Evolutionary conservation across 2,797 vertebrate genomes (phyloP), one percentile per base, ranked within the genome.

Genomic region (Chelmon rostratus): DNA sequence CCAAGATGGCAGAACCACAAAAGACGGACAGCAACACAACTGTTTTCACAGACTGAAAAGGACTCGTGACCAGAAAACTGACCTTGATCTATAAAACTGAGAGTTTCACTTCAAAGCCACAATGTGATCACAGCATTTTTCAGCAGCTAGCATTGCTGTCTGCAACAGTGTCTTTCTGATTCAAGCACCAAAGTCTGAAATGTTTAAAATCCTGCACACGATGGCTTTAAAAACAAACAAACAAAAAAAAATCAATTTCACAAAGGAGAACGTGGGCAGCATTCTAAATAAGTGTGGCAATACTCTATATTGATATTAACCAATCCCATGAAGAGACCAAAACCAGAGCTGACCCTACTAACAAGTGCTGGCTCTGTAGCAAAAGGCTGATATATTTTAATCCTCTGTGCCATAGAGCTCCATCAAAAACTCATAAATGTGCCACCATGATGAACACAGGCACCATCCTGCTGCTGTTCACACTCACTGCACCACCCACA

Each of bases 401-500:
- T 61, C 54, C 25, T 64, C 50, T 28, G 46, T 19, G 25, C 25
- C 12, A 49, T 2, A 42, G 28, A 76, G 6, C 38, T 37, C 23
- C 16, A 58, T 40, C 8, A 15, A n/a, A 73, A 12, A 38, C 38
- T n/a, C 33, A 80, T 13, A 28, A 46, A 53, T 42, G 31, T 62
- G 6, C 46, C 10, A 52, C 6, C 19, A 8, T 61, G n/a, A 21
- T 33, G 28, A 35, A 21, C 49, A 64, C 2, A 2, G 35, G 31
- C 6, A 25, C 33, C 0, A 2, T 28, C 19, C 68, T 62, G 33
- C 62, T 63, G 72, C 23, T 63, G 46, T 52, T 50, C 77, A 57
- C 63, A 31, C 42, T 44, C 42, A 61, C 25, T n/a, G 6, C 31
- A 19, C 16, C 11, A 35, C 57, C 23, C 44, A 52, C 42, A 59